Evolutionary conservation across 2,888 invertebrate species (phyloP).

Genomic region (Tinea pellionella): DNA sequence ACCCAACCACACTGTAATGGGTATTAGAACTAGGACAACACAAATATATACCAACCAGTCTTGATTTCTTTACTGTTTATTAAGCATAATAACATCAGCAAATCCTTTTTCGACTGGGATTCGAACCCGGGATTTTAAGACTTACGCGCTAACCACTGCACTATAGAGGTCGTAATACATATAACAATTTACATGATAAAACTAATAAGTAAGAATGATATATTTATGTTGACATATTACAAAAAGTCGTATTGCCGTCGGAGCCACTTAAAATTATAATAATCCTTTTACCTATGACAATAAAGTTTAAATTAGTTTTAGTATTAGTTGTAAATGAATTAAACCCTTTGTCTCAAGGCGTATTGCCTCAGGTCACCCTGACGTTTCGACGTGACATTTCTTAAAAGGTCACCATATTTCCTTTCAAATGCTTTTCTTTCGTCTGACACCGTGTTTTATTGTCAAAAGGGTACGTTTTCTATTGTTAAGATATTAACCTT

Average conservation of each 20-base stretch:
- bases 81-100: too few relatives aligned
- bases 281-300: not conserved
- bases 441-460: conserved; percentile 49
- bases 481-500: conserved; percentile 47
- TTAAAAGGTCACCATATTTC: conserved; percentile 54
- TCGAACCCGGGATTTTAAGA: too few relatives aligned
- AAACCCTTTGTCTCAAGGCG: conserved; percentile 66
- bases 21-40: too few relatives aligned
- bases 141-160: too few relatives aligned
- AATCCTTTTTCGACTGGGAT: too few relatives aligned
- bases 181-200: not conserved
- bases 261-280: not conserved
- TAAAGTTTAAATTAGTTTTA: not conserved
- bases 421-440: conserved; percentile 56
- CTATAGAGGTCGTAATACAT: too few relatives aligned
- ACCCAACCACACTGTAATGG: too few relatives aligned
- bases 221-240: too few relatives aligned
- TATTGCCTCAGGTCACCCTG: conserved; percentile 44
- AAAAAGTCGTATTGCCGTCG: too few relatives aligned
- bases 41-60: too few relatives aligned
- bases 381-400: conserved; percentile 52
- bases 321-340: conserved; percentile 26
- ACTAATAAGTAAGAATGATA: not conserved
- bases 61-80: too few relatives aligned
- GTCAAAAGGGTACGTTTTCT: conserved; percentile 52